phyloP scores from a whole-genome alignment of 2,797 vertebrate species.

The Xerus rutilus region DNA sequence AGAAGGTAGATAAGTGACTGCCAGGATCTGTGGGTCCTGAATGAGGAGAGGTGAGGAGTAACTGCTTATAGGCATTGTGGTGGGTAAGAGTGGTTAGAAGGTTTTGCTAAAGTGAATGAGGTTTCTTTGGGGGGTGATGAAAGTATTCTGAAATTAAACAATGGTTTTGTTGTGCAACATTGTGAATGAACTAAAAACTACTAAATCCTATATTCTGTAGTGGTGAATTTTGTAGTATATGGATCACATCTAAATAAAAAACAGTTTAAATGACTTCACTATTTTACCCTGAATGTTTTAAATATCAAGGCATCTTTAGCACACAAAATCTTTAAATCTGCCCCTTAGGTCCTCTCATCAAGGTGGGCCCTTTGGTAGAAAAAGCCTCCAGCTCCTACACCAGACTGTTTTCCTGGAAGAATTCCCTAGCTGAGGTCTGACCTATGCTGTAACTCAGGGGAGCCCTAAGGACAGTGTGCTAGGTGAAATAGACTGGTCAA shows the following conservation, averaged over 20 bases:
- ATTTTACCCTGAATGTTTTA: not conserved
- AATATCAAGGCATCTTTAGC: not conserved
- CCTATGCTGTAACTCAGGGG: not conserved
- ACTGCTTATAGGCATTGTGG: not conserved
- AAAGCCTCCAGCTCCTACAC: not conserved
- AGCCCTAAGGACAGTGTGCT: not conserved
- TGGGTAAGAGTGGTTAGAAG: too few species aligned
- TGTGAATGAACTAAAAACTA: not conserved
- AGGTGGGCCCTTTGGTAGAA: not conserved
- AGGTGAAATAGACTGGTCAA: not conserved
- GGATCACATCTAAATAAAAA: not conserved
- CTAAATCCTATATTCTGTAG: not conserved
- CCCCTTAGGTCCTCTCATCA: not conserved
- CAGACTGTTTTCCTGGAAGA: not conserved
- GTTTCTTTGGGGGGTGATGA: not conserved
- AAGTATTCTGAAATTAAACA: not conserved
- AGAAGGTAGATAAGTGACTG: not conserved
- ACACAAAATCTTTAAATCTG: not conserved
- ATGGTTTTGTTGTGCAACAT: not conserved
- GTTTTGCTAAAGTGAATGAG: too few species aligned
- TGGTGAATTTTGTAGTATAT: not conserved
- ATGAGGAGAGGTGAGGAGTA: not conserved
- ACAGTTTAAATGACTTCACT: not conserved
- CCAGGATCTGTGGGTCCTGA: not conserved
- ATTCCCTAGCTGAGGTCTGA: not conserved